Evolutionary conservation across 2,797 vertebrate species (phyloP), one percentile per base, ranked within the genome.

Genomic region (Gobio occitaniae): DNA sequence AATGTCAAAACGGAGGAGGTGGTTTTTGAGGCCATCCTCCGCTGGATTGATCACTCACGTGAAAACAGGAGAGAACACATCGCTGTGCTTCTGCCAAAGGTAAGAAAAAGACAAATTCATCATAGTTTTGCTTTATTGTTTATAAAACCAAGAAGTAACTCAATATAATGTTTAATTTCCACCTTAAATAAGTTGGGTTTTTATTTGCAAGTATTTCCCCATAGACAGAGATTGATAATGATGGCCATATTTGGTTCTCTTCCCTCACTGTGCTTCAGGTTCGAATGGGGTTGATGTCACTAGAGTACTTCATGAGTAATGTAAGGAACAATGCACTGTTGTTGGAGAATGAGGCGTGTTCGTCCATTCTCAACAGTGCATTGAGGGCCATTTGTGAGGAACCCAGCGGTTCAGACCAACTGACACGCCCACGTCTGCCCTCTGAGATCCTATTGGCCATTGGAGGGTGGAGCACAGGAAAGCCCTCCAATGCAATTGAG

Each of bases 381-480:
- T 85, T 95, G 11, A 87, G 90, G 0, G 90, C 91, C 36, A 90
- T 94, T 82, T 86, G 89, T 9, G 41, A 44, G 0, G 90, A 87
- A 17, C 81, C 88, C 0, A 48, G 82, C 0, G 69, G 47, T n/a
- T 69, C 83, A 0, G 68, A 91, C 15, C 84, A 84, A 0, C 29
- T 96, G 3, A 91, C 89, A 0, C 92, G 93, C 36, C 96, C 96
- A 7, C 96, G 96, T 19, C 91, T 97, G 75, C 41, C 41, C 8
- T 44, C 41, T 0, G 87, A 92, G 86, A 65, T 97, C 88, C 85
- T 98, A 2, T 92, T 98, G 9, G 95, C 96, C 3, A 93, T 96
- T 0, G 96, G 96, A 1, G 96, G 97, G 81, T 97, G 95, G 96
- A 96, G 94, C 0, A 88, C 48, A 0, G 90, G 88, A 0, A 87